Percentiles rank a stretch among this genome's conserved stretches.
phyloP scores from a whole-genome alignment of 2,888 invertebrate species.

The Drosophila eohydei region DNA sequence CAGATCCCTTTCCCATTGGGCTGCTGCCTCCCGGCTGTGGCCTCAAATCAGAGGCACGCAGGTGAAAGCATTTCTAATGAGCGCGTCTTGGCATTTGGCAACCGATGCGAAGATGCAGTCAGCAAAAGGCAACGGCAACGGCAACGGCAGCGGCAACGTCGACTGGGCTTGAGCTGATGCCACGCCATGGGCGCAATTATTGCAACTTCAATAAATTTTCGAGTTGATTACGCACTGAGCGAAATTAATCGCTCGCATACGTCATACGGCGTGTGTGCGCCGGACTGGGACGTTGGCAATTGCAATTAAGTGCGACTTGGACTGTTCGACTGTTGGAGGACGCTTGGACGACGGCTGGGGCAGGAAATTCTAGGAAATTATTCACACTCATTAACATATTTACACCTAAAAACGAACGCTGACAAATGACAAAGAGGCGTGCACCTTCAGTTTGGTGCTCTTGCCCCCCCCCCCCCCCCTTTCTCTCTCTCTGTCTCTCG shows the following conservation, averaged over 20 bases:
- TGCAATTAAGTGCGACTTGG: conserved; percentile 69
- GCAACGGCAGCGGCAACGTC: conserved; percentile 3
- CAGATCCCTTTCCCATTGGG: conserved; percentile 20
- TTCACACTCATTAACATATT: conserved; percentile 79
- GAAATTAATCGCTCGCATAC: conserved; percentile 74
- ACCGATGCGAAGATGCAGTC: conserved; percentile 28
- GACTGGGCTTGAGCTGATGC: conserved; percentile 12
- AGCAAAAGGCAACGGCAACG: conserved; percentile 11
- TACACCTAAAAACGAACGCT: conserved; percentile 74
- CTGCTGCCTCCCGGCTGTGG: conserved; percentile 39
- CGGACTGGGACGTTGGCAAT: conserved; percentile 40
- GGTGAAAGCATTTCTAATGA: conserved; percentile 75
- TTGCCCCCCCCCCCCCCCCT: neutral
- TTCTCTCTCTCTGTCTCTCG: neutral
- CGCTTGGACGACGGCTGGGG: conserved; percentile 3
- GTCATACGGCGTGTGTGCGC: conserved; percentile 59
- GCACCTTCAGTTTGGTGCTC: conserved; percentile 4
- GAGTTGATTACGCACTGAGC: conserved; percentile 75
- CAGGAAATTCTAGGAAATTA: conserved; percentile 69
- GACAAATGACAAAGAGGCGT: conserved; percentile 75
- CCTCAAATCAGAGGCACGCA: conserved; percentile 68
- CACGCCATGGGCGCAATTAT: conserved; percentile 70
- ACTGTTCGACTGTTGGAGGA: conserved; percentile 24
- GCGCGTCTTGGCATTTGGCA: conserved; percentile 55
- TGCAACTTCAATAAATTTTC: conserved; percentile 79